Evolutionary conservation across 2,888 invertebrate species (phyloP), one percentile per base, ranked within the genome.

Genomic region (Nymphalis urticae): DNA sequence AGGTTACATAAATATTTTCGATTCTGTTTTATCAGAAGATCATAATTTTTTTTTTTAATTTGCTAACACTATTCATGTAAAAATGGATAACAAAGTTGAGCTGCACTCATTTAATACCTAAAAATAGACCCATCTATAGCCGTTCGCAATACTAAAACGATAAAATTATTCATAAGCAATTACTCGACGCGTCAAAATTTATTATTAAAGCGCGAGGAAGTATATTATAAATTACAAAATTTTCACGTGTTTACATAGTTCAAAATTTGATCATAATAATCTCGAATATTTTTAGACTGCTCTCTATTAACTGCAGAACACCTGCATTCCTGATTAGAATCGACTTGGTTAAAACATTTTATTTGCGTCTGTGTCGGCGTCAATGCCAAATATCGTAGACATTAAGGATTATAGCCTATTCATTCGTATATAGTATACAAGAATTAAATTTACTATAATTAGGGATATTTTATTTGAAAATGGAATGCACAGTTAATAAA

Each of bases 271-370:
- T 71, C 59, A 68, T 67, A 70, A 50, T 65, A 71, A 62, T 65
- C 53, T 42, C 32, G 32, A 48, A 21, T 71, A 68, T 68, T 65
- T 62, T 63, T 50, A 71, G 51, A 63, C 63, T 63, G 51, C 27
- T 27, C 67, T 67, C 61, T 64, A 71, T 62, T 65, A 64, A 68
- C 64, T 71, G 48, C 16, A 59, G 64, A 65, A 59, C 71, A 71
- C 71, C 71, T 68, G 71, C 65, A 71, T 71, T 62, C 36, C 59
- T 48, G 62, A 71, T 71, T 68, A 68, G 59, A 50, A 54, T 66
- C 24, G 68, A 66, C 59, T 50, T 60, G 51, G 47, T 53, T 63
- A 2, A 63, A 59, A 63, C 53, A 62, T 66, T 66, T 62, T 62
- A 62, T 66, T 17, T 60, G 65, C 60, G 48, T 17, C 59, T 63